Percentiles rank a stretch among this genome's conserved stretches.
Conservation (phyloP, 2,797 vertebrate species). For the Bucorvus abyssinicus region DNA sequence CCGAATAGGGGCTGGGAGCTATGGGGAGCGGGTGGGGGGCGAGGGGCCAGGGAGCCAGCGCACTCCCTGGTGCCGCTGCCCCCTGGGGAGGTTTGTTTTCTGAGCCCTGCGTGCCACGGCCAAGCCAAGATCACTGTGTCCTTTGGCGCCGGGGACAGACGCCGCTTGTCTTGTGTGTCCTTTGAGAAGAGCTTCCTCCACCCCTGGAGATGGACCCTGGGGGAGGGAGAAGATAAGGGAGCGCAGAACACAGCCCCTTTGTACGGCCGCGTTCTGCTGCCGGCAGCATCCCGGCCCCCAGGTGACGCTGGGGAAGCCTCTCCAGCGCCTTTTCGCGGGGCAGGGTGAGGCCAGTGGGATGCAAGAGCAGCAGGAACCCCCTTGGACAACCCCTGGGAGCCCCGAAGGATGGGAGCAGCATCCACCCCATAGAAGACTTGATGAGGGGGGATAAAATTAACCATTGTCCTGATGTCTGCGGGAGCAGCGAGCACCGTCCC, state of each 20-base stretch:
- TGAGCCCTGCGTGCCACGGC: rapidly evolving
- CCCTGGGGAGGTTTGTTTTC: background rate
- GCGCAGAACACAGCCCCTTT: slow-evolving; percentile 1
- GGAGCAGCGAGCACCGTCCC: background rate
- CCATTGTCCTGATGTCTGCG: rapidly evolving
- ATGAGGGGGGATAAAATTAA: background rate
- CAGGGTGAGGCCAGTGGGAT: background rate
- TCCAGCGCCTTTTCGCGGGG: background rate
- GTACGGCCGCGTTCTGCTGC: background rate
- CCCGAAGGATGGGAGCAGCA: background rate
- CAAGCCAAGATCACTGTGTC: background rate
- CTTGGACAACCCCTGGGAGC: rapidly evolving
- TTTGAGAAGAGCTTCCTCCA: background rate
- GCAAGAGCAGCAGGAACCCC: rapidly evolving
- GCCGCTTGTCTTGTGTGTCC: background rate
- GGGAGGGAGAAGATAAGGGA: background rate
- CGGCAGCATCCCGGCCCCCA: rapidly evolving
- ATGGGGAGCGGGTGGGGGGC: rapidly evolving
- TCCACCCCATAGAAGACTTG: rapidly evolving
- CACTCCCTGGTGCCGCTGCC: rapidly evolving
- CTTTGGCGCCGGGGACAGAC: background rate
- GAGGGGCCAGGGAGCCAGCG: rapidly evolving
- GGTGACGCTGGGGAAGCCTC: background rate
- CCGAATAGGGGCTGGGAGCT: background rate
- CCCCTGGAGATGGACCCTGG: background rate